phyloP scores from a whole-genome alignment of 2,888 invertebrate species.

The Drosophila anomelani region DNA sequence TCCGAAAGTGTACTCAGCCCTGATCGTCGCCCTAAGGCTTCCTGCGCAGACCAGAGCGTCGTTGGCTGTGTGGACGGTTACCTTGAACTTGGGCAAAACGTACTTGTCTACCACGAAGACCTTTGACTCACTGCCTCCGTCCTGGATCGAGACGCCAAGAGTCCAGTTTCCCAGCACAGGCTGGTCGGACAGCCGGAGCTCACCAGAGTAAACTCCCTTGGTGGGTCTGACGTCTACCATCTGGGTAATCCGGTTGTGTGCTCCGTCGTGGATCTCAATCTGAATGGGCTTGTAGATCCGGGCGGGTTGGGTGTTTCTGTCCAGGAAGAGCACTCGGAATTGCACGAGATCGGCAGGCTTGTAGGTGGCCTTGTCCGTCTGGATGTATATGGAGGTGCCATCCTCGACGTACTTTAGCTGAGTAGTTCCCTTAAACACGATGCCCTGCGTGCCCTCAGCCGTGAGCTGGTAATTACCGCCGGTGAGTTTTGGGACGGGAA shows the following conservation, averaged over 20 bases:
- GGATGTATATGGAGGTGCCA: slow-evolving; percentile 90
- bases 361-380: slow-evolving; percentile 96
- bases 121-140: slow-evolving; percentile 51
- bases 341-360: slow-evolving; percentile 93
- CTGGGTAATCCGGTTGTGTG: slow-evolving; percentile 90
- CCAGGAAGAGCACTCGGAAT: slow-evolving; percentile 89
- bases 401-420: slow-evolving; percentile 90
- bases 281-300: slow-evolving; percentile 76
- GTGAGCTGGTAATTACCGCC: slow-evolving; percentile 75
- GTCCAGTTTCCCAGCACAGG: slow-evolving; percentile 96
- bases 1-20: slow-evolving; percentile 94
- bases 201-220: slow-evolving; percentile 91
- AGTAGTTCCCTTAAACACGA: slow-evolving; percentile 90
- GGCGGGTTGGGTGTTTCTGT: slow-evolving; percentile 89
- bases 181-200: slow-evolving; percentile 91
- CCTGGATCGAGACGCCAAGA: slow-evolving; percentile 88
- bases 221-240: slow-evolving; percentile 90
- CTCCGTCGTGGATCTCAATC: slow-evolving; percentile 86
- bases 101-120: slow-evolving; percentile 92
- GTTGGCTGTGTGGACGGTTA: slow-evolving; percentile 92
- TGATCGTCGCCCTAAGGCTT: slow-evolving; percentile 90
- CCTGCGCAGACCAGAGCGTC: slow-evolving; percentile 93
- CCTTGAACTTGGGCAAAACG: slow-evolving; percentile 96
- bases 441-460: slow-evolving; percentile 88
- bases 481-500: slow-evolving; percentile 87